phyloP scores from a whole-genome alignment of 2,888 invertebrate species.

The Drosophila nigricruria region DNA sequence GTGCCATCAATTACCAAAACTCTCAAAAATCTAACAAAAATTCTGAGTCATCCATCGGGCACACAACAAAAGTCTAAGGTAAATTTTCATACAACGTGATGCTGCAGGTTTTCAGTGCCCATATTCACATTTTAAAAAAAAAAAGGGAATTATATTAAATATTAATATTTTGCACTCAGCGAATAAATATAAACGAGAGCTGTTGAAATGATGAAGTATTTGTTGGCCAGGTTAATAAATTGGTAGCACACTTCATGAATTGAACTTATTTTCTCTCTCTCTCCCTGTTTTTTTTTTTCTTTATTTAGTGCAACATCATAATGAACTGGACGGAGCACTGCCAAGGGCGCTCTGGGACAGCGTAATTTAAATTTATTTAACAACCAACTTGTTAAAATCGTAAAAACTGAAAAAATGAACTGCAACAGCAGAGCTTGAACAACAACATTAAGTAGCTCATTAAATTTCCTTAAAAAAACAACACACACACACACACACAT shows the following conservation, averaged over 20 bases:
- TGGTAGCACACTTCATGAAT: slow-evolving; percentile 52
- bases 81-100: slow-evolving; percentile 41
- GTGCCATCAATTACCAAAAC: slow-evolving; percentile 32
- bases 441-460: slow-evolving; percentile 78
- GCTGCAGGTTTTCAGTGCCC: slow-evolving; percentile 15
- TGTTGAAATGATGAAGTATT: slow-evolving; percentile 68
- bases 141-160: neutral
- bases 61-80: slow-evolving; percentile 17
- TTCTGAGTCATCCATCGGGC: slow-evolving; percentile 41
- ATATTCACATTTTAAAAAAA: slow-evolving; percentile 8
- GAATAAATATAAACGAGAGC: slow-evolving; percentile 19
- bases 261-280: slow-evolving; percentile 28
- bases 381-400: slow-evolving; percentile 75
- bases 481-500: slow-evolving; percentile 38
- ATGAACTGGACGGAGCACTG: slow-evolving; percentile 53
- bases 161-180: slow-evolving; percentile 27
- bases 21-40: slow-evolving; percentile 4
- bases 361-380: slow-evolving; percentile 81
- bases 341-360: slow-evolving; percentile 54
- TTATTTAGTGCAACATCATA: slow-evolving; percentile 37
- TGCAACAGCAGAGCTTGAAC: slow-evolving; percentile 43
- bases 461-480: slow-evolving; percentile 68
- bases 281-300: slow-evolving; percentile 8
- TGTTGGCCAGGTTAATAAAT: slow-evolving; percentile 62
- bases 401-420: slow-evolving; percentile 55